Evolutionary conservation across 2,797 vertebrate genomes (phyloP), one percentile per base, ranked within the genome.

Genomic region (Erpetoichthys calabaricus): DNA sequence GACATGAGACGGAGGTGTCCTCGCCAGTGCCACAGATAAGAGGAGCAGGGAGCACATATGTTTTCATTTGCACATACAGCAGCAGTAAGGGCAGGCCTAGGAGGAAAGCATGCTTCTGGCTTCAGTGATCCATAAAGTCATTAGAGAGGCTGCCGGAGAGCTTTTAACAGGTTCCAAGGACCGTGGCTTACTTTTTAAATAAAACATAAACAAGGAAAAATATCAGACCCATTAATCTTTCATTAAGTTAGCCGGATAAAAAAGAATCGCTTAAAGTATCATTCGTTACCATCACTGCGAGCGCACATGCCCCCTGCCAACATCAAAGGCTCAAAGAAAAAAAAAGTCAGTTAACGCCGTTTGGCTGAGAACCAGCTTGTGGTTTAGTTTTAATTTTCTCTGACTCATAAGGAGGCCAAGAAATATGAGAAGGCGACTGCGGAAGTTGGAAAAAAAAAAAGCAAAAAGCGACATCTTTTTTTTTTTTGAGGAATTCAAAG

Each of bases 191-290:
- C 78, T 79, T 82, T 86, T 79, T 80, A 75, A 85, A 87, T 83
- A 81, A 86, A 84, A 85, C 83, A 92, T 89, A 89, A 91, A 93
- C 88, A 91, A 90, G 89, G 68, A 89, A 90, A 91, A 94, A 91
- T 91, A 92, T 88, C 83, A 87, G 89, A 91, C 86, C 86, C 88
- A 96, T 98, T 94, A 97, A 98, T 96, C 91, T 97, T 97, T 95
- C 90, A 97, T 95, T 94, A 96, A 88, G 89, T 88, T 90, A 78
- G 87, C 86, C 76, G 88, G 92, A 98, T 97, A 93, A 97, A 98
- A 98, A 94, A 91, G 88, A 94, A 94, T 91, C 86, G 76, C 90
- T 97, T 93, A 90, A 89, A 93, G 89, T 90, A 89, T 90, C 89
- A 80, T 89, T 92, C 88, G 86, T 87, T 86, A 86, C 86, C 83